A percentile compares a stretch with the other conserved stretches of the same genome.
phyloP scores from a whole-genome alignment of 2,797 vertebrate species.

The Tapirus indicus region DNA sequence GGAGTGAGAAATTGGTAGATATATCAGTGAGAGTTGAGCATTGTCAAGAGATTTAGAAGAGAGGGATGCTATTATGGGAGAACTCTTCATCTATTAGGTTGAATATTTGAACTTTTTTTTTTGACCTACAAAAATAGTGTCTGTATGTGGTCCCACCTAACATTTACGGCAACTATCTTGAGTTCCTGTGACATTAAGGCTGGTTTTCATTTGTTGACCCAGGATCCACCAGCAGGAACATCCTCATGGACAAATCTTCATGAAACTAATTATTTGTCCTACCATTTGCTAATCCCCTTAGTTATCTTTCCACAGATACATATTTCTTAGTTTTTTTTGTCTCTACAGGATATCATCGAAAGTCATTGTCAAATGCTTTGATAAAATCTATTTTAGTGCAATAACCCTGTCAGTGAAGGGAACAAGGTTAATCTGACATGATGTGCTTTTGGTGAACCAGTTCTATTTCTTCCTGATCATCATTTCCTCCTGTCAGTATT shows the following conservation, averaged over 20 bases:
- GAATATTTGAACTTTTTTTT: background rate
- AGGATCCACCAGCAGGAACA: background rate
- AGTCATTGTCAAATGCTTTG: background rate
- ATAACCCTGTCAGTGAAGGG: background rate
- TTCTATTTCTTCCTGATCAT: background rate
- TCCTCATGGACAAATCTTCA: background rate
- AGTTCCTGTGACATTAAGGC: background rate
- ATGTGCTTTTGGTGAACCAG: background rate
- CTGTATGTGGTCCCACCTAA: background rate
- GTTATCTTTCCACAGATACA: background rate
- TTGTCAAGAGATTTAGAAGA: background rate
- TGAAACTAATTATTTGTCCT: background rate
- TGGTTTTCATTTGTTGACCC: background rate
- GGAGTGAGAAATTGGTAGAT: background rate
- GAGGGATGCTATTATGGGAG: background rate
- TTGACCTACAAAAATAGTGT: background rate
- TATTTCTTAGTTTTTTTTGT: background rate
- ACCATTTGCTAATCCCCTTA: background rate
- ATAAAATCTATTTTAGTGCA: background rate
- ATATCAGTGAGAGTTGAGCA: background rate
- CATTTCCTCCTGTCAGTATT: background rate
- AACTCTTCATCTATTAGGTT: background rate
- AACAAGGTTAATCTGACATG: background rate
- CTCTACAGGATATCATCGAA: background rate
- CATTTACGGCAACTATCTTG: background rate